Base-by-base conservation (phyloP, 2,888 invertebrate species). In the Brachypalpus laphriformis region DNA sequence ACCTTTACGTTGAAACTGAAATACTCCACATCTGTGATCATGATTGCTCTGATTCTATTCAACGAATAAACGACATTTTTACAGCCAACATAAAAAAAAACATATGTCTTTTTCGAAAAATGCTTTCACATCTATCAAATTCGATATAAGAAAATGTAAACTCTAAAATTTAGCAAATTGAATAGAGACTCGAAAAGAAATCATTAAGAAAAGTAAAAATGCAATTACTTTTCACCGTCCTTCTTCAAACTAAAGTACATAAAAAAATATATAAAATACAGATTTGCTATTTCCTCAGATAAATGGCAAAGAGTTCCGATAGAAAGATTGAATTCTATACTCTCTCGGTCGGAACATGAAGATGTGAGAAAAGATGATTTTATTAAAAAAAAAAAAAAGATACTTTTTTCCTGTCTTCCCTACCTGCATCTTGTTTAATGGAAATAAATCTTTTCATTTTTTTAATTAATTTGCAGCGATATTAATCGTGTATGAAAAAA, bases 231-330 rank as follows among this genome's bases (percentile, higher is more conserved):
- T 61, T 31, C 72, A 63, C 40, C 57, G 25, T 57, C 34, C 16
- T 16, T 20, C 18, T n/a, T 71, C 37, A 25, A 63, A 28, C 28
- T 11, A 28, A 49, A 25, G 9, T 8, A 16, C 3, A 18, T 1
- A n/a, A 40, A 51, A 54, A 31, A 31, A 61, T 20, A 6, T 18
- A 25, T 37, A 20, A n/a, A n/a, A n/a, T n/a, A 61, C 25, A 61
- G 61, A 72, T 72, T 72, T 42, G 51, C 40, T 72, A 54, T 72
- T 72, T 72, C 61, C 61, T 54, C n/a, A 14, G 34, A 47, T 31
- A 47, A 57, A 71, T 71, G 57, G 11, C 18, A 40, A 6, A 57
- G 31, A 45, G 31, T 71, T 63, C 51, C 61, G 61, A 72, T 42
- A 31, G 72, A 14, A 42, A 51, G 61, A 72, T 72, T 72, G 49